phyloP scores from a whole-genome alignment of 2,797 vertebrate genomes.

The Apogon hyalosoma region DNA sequence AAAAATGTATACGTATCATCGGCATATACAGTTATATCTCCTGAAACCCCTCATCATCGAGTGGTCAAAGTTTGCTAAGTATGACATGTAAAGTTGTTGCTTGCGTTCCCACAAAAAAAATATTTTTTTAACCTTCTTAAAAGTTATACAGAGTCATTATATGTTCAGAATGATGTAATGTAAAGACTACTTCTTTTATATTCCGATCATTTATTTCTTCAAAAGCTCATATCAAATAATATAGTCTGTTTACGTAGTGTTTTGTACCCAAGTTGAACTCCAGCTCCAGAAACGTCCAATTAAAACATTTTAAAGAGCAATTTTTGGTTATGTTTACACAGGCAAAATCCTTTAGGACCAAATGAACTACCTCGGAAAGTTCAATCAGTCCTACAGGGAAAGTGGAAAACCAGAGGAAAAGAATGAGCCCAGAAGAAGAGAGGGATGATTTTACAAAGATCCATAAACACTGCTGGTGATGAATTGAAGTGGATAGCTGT shows the following conservation, averaged over 20 bases:
- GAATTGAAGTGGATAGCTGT: slow-evolving; percentile 63
- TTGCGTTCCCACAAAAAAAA: too few relatives aligned
- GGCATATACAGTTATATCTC: neutral
- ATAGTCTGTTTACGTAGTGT: neutral
- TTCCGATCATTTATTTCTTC: too few relatives aligned
- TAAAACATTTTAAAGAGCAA: slow-evolving; percentile 16
- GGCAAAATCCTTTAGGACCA: neutral
- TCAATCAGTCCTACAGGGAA: slow-evolving; percentile 35
- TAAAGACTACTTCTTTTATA: too few relatives aligned
- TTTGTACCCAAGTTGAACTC: neutral
- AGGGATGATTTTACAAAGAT: slow-evolving; percentile 36
- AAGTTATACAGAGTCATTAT: too few relatives aligned
- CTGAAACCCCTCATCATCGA: too few relatives aligned
- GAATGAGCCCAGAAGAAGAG: slow-evolving; percentile 23
- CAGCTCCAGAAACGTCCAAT: slow-evolving; percentile 17
- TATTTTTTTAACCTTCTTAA: too few relatives aligned
- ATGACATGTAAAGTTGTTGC: neutral
- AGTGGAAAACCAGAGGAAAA: slow-evolving; percentile 20
- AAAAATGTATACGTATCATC: slow-evolving; percentile 21
- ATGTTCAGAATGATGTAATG: too few relatives aligned
- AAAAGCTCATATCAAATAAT: too few relatives aligned
- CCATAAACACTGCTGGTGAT: slow-evolving; percentile 51
- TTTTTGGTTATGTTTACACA: neutral
- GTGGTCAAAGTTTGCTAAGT: neutral
- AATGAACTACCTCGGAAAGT: slow-evolving; percentile 23